phyloP scores from a whole-genome alignment of 1,140 invertebrate species.

The Microplitis demolitor region DNA sequence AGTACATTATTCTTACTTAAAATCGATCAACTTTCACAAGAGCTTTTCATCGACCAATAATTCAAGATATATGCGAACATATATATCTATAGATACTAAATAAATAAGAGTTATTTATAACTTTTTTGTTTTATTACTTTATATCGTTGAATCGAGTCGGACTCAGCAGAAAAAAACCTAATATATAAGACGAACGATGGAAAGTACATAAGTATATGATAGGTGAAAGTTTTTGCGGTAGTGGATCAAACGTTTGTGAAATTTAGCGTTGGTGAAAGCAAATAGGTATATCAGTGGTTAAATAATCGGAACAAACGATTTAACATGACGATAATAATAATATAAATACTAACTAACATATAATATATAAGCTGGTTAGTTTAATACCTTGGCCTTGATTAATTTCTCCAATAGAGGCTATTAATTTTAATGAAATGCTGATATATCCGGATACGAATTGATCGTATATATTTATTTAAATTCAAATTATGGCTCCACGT shows the following conservation, averaged over 20 bases:
- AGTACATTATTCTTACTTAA: neutral
- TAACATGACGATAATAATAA: neutral
- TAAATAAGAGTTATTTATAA: neutral
- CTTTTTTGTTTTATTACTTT: neutral
- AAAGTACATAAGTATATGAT: slow-evolving; percentile 18
- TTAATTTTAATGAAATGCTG: neutral
- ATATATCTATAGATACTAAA: no score
- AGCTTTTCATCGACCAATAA: neutral
- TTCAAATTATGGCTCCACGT: neutral
- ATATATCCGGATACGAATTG: neutral
- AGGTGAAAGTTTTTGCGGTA: slow-evolving; percentile 13
- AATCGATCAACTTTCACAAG: neutral
- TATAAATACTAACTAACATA: neutral
- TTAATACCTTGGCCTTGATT: neutral
- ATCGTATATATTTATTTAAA: neutral
- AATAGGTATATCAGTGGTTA: neutral
- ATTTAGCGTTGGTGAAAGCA: slow-evolving; percentile 13
- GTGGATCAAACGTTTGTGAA: slow-evolving; percentile 17
- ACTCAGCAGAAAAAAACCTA: neutral
- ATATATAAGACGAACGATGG: slow-evolving; percentile 12
- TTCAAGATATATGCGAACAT: no score
- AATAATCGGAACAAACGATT: neutral
- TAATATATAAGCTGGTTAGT: slow-evolving; percentile 2
- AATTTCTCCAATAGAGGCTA: neutral
- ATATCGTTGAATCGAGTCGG: neutral